phyloP scores from a whole-genome alignment of 2,113 vertebrate species.

The Empidonax alnorum region DNA sequence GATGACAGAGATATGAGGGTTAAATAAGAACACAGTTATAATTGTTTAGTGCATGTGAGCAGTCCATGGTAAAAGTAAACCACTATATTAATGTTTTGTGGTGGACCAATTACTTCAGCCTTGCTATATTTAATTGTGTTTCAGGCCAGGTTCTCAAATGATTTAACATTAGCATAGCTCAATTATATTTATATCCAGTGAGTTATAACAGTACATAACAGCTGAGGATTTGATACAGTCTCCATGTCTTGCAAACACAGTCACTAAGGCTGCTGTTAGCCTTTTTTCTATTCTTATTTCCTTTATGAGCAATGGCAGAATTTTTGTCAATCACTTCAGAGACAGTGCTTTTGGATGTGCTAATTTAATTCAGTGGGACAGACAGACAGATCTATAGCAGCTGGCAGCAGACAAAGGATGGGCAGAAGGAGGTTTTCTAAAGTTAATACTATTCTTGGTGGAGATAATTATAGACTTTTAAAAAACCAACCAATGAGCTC shows the following conservation, averaged over 20 bases:
- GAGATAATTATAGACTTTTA: conserved; percentile 37
- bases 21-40: background rate
- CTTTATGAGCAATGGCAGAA: background rate
- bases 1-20: background rate
- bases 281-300: background rate
- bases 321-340: conserved; percentile 37
- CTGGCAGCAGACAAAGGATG: conserved; percentile 37
- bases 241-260: background rate
- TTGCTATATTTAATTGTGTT: conserved; percentile 8
- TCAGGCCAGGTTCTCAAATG: background rate
- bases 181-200: conserved; percentile 3
- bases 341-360: background rate
- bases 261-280: background rate
- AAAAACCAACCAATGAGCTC: conserved; percentile 30
- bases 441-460: conserved; percentile 47
- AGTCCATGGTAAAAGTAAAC: background rate
- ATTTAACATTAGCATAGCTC: background rate
- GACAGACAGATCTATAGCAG: conserved; percentile 55
- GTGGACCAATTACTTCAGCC: conserved; percentile 3
- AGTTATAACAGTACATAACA: background rate
- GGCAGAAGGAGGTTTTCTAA: conserved; percentile 37
- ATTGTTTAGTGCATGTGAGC: background rate
- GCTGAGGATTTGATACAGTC: background rate
- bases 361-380: conserved; percentile 33
- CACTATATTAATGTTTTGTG: background rate